Evolutionary conservation across 1,140 invertebrate species (phyloP).

Genomic region (Batillaria attramentaria): DNA sequence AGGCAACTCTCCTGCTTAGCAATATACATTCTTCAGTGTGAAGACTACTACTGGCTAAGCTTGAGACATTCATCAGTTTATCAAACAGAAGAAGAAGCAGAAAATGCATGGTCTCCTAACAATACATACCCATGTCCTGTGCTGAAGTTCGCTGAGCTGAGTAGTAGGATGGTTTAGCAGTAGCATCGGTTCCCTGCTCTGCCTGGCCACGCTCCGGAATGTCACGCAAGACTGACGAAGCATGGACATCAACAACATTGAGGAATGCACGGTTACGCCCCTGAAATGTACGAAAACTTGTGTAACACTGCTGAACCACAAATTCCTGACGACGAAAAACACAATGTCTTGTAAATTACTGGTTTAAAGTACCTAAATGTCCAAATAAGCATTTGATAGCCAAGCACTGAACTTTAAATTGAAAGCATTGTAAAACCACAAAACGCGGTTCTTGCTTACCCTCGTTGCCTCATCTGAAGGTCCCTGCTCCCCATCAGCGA

Average conservation of each 20-base stretch:
- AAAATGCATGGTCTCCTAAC: background rate
- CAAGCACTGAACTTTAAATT: background rate
- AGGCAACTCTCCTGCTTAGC: background rate
- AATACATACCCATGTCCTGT: slow-evolving; percentile 7
- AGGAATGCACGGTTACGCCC: slow-evolving; percentile 55
- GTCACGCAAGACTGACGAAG: slow-evolving; percentile 61
- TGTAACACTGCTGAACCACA: too few species aligned
- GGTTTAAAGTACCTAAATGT: too few species aligned
- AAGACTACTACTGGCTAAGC: background rate
- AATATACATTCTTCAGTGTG: background rate
- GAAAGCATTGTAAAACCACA: background rate
- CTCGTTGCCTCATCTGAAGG: slow-evolving; percentile 1
- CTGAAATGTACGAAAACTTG: too few species aligned
- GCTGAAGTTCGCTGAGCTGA: background rate
- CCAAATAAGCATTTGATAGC: background rate
- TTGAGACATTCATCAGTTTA: background rate
- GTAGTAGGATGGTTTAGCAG: background rate
- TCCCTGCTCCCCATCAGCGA: slow-evolving; percentile 47
- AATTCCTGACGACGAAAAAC: background rate
- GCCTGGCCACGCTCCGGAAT: slow-evolving; percentile 45
- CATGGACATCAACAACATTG: slow-evolving; percentile 67
- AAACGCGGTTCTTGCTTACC: background rate
- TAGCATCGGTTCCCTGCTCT: background rate
- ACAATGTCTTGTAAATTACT: too few species aligned
- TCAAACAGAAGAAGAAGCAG: background rate